Base-by-base conservation (phyloP, 30 jellyfish, hydroid and myxozoan genomes). In the Hydractinia echinata region DNA sequence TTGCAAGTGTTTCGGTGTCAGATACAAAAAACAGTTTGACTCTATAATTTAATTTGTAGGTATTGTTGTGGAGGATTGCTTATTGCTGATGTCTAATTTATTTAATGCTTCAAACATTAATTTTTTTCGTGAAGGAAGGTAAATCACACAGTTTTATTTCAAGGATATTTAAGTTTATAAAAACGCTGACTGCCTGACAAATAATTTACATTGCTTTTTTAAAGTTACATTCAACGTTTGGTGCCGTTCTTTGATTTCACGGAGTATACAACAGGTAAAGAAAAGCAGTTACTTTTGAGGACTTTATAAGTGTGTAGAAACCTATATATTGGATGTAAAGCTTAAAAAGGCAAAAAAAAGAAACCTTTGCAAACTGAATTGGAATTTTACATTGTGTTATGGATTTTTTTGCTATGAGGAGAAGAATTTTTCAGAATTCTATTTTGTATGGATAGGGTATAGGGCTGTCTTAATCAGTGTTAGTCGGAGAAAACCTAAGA, bases 51-150 rank as follows among this genome's bases (percentile, higher is more conserved):
- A 2, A 50, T 52, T 55, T 74, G 10, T 30, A 90, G 97, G 97
- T 53, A 80, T 90, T 18, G 95, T 90, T 15, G 87, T 85, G 18
- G 95, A 90, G 76, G 97, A 90, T 73, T 90, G 97, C 67, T 78
- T 90, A 16, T 56, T 85, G 0, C 86, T 90, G 13, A 85, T 85
- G 95, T 83, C 85, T 50, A 90, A 85, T 53, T 87, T 90, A 21
- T 62, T 90, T 60, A 90, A 90, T 81, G 94, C 90, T 5, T 90
- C 97, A 4, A 90, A 90, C 54, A 88, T 85, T 30, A 90, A 85
- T 53, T 85, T 90, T 87, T 90, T 85, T 83, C 78, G 97, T 21
- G 97, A 90, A 51, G 97, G 97, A 85, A 90, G 97, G 97, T 85
- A 90, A 39, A 30, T 60, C 21, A 56, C 30, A 20, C 54, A 9